These are phyloP conservation scores for Andrena camellia DNA, from an alignment of 2,888 invertebrate species.

Conservation along the genomic window DNA sequence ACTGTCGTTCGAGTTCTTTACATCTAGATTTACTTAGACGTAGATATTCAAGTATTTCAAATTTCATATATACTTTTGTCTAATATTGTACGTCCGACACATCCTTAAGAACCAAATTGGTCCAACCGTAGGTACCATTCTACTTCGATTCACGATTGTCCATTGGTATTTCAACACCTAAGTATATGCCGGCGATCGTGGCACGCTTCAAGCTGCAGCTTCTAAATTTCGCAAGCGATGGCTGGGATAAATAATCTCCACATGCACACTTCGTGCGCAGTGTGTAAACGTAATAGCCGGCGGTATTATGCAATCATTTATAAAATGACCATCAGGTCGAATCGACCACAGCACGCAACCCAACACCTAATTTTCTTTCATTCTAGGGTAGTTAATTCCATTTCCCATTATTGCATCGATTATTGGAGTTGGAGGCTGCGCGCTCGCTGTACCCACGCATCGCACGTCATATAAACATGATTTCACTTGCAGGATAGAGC, in stretches of 20 bases:
- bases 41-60: too few species aligned
- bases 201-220: too few species aligned
- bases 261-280: not conserved
- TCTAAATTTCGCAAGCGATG: not conserved
- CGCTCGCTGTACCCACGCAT: not conserved
- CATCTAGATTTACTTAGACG: too few species aligned
- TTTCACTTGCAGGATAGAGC: too few species aligned
- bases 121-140: too few species aligned
- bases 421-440: not conserved
- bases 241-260: constrained; percentile 5
- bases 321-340: constrained; percentile 40
- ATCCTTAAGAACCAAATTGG: too few species aligned
- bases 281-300: constrained; percentile 12
- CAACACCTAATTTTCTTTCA: constrained; percentile 57
- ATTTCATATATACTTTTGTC: too few species aligned
- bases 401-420: constrained; percentile 54
- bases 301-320: constrained; percentile 40
- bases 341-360: constrained; percentile 49
- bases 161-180: too few species aligned
- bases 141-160: too few species aligned
- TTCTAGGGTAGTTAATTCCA: constrained; percentile 51
- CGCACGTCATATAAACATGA: constrained; percentile 2
- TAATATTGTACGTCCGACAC: too few species aligned
- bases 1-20: too few species aligned
- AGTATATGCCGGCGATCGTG: too few species aligned